These are phyloP conservation scores for Dendrocincla tyrannina DNA, from an alignment of 2,797 vertebrate species.

Conservation along the genomic window DNA sequence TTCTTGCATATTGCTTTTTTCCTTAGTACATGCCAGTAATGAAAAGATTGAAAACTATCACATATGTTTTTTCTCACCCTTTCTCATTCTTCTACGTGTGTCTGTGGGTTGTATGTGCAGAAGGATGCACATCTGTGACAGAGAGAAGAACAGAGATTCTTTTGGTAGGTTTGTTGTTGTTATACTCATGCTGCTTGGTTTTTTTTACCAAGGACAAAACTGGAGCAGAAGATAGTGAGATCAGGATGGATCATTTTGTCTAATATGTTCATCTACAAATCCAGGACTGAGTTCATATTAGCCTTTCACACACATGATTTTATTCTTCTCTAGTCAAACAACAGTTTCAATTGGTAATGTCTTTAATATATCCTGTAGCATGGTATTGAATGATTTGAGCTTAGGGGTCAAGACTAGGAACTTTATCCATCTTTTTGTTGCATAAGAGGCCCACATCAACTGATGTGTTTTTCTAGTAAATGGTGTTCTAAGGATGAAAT, in stretches of 20 bases:
- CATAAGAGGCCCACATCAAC: background rate
- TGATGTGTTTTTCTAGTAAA: background rate
- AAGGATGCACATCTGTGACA: background rate
- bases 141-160: background rate
- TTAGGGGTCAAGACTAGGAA: background rate
- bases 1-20: background rate
- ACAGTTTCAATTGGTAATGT: background rate
- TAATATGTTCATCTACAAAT: background rate
- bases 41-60: background rate
- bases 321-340: background rate
- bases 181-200: background rate
- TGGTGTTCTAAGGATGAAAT: background rate
- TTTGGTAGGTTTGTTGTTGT: background rate
- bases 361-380: background rate
- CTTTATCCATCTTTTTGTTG: background rate
- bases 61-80: background rate
- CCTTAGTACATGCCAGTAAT: background rate
- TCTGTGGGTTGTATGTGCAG: background rate
- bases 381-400: background rate
- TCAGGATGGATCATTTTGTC: background rate
- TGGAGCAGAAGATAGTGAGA: background rate
- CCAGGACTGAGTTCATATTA: background rate
- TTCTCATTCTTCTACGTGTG: background rate
- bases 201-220: background rate
- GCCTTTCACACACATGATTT: background rate